These are phyloP conservation scores for Molossus alvarezi DNA, from an alignment of 2,797 vertebrate species.

Conservation along the genomic window DNA sequence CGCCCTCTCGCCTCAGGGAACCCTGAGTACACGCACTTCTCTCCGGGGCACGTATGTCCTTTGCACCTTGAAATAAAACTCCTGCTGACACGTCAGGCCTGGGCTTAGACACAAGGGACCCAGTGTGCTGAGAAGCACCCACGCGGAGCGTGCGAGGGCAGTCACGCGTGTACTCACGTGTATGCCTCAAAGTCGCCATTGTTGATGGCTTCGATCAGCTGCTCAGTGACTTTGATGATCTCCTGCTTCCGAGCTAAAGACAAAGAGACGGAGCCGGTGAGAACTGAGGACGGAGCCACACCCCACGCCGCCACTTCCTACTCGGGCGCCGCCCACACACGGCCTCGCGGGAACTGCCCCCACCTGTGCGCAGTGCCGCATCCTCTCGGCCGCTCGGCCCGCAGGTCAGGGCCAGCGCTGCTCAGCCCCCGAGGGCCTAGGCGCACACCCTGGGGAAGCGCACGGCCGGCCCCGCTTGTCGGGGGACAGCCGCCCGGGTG, in stretches of 20 bases:
- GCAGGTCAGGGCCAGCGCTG: neutral
- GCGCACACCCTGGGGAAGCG: too few species aligned
- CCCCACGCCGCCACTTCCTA: neutral
- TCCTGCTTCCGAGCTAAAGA: conserved; percentile 96
- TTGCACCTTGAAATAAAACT: neutral
- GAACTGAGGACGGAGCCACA: neutral
- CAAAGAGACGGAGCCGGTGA: conserved; percentile 67
- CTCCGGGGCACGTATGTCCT: neutral
- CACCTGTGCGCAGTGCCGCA: too few species aligned
- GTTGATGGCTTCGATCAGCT: conserved; percentile 98
- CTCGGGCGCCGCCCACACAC: too few species aligned
- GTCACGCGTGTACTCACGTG: conserved; percentile 93
- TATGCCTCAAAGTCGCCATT: conserved; percentile 99
- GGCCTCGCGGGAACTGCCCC: too few species aligned
- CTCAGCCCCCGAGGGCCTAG: too few species aligned
- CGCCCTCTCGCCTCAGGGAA: neutral
- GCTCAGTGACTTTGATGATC: conserved; percentile 99
- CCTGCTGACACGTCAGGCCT: neutral
- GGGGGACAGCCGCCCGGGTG: neutral
- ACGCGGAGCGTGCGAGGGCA: too few species aligned
- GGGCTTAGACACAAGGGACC: neutral
- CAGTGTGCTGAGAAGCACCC: neutral
- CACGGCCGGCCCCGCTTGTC: neutral
- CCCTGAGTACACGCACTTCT: too few species aligned
- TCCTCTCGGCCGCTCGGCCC: neutral